Conservation (phyloP, 2,797 vertebrate genomes). For the Pelochelys cantorii region DNA sequence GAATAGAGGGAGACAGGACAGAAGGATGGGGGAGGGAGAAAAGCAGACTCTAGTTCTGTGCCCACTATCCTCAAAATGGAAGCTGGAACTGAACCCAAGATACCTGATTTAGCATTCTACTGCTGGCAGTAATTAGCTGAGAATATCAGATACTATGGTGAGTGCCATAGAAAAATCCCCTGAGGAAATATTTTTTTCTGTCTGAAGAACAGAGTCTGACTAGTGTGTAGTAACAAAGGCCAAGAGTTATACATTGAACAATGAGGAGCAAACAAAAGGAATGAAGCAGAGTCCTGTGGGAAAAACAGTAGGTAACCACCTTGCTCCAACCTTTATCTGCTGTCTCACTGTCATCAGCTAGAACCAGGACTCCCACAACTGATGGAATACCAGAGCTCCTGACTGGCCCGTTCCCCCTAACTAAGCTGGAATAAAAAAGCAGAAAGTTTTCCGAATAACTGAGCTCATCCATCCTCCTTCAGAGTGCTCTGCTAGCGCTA, state of each 20-base stretch:
- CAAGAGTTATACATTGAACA: background rate
- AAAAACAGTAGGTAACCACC: background rate
- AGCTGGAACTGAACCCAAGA: background rate
- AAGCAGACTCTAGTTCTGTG: background rate
- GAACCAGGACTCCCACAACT: background rate
- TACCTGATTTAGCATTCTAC: background rate
- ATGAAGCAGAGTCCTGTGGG: background rate
- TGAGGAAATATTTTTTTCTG: background rate
- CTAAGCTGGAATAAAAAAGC: background rate
- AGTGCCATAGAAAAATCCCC: background rate
- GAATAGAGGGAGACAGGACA: background rate
- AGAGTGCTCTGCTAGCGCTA: background rate
- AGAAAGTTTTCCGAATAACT: background rate
- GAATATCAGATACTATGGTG: background rate
- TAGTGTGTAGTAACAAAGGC: constrained; percentile 18
- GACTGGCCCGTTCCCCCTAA: background rate
- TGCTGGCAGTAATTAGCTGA: background rate
- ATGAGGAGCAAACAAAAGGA: background rate
- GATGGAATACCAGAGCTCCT: background rate
- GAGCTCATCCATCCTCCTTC: background rate
- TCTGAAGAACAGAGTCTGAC: background rate
- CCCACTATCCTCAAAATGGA: background rate
- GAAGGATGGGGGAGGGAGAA: background rate
- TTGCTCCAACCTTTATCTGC: background rate
- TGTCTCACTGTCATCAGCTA: background rate